Evolutionary conservation across 2,888 invertebrate genomes (phyloP), one percentile per base, ranked within the genome.

Genomic region (Heliconius charithonia): DNA sequence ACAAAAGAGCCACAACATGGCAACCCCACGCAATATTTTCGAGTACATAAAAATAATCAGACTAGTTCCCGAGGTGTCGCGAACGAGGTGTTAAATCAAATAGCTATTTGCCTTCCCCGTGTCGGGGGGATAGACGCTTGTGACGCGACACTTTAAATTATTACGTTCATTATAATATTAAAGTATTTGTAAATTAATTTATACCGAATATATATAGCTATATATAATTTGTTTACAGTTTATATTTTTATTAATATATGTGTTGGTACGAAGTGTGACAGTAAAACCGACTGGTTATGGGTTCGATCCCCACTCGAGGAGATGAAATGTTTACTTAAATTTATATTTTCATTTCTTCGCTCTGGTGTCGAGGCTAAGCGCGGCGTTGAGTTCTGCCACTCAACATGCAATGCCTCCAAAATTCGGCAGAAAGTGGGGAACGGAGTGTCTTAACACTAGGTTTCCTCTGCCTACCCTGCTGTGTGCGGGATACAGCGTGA

Each of bases 61-160:
- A n/a, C n/a, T 59, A 82, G 74, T 81, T 81, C 74, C 77, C 65
- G 80, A 82, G 78, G 82, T 82, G 81, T 79, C 80, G 77, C 45
- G 77, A 29, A 16, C 72, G 72, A 37, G 72, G 56, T 72, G 72
- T 56, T 72, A 59, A 72, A 72, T 59, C 59, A 32, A 72, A 72
- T n/a, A 72, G 56, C 45, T 25, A 74, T 62, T 74, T 74, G 62
- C 73, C 41, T 37, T 59, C 63, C 74, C 63, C 41, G 72, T 7
- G 72, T 32, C 72, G 10, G 72, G 72, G 72, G 72, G 59, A 56
- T 16, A 51, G 32, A n/a, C 59, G 56, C 71, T 72, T 71, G 56
- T 59, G 25, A 32, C 16, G n/a, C n/a, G 59, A 59, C 72, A 32
- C 56, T 72, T 72, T 59, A 72, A 72, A 59, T 72, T 72, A 72